Percentiles rank a stretch among this genome's conserved stretches.
Conservation (phyloP, 35 echinoderm and acorn worm species). For the Ophiothrix spiculata region DNA sequence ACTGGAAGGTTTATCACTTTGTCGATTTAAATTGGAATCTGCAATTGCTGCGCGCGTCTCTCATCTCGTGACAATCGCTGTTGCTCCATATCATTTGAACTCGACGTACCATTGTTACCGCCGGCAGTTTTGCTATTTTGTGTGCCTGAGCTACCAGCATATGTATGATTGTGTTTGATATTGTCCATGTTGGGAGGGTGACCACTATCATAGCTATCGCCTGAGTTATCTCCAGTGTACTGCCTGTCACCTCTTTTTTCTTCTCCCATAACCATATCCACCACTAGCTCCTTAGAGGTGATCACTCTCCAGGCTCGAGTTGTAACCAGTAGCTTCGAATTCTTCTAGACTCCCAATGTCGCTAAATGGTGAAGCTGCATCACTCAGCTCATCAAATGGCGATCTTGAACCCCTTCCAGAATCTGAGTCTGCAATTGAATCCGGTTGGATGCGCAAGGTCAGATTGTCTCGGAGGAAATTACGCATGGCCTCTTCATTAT, state of each 20-base stretch:
- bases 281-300: slow-evolving; percentile 38
- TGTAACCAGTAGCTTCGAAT: slow-evolving; percentile 71
- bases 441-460: too few relatives aligned
- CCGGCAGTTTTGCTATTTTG: slow-evolving; percentile 52
- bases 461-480: too few relatives aligned
- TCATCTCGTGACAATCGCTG: slow-evolving; percentile 59
- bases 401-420: slow-evolving; percentile 11
- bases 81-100: slow-evolving; percentile 17
- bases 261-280: slow-evolving; percentile 55
- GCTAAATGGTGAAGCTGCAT: slow-evolving; percentile 1
- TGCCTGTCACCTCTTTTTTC: slow-evolving; percentile 29
- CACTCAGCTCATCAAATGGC: slow-evolving; percentile 29
- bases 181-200: slow-evolving; percentile 64
- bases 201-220: too few relatives aligned
- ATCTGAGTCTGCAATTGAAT: not conserved
- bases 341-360: slow-evolving; percentile 47
- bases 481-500: too few relatives aligned
- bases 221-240: slow-evolving; percentile 24
- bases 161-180: slow-evolving; percentile 92
- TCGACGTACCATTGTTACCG: slow-evolving; percentile 43
- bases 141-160: slow-evolving; percentile 60
- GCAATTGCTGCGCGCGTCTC: slow-evolving; percentile 75
- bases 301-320: slow-evolving; percentile 41
- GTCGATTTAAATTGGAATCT: slow-evolving; percentile 72
- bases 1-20: slow-evolving; percentile 96